Evolutionary conservation across 2,888 invertebrate species (phyloP), one percentile per base, ranked within the genome.

Genomic region (Physocephala rufipes): DNA sequence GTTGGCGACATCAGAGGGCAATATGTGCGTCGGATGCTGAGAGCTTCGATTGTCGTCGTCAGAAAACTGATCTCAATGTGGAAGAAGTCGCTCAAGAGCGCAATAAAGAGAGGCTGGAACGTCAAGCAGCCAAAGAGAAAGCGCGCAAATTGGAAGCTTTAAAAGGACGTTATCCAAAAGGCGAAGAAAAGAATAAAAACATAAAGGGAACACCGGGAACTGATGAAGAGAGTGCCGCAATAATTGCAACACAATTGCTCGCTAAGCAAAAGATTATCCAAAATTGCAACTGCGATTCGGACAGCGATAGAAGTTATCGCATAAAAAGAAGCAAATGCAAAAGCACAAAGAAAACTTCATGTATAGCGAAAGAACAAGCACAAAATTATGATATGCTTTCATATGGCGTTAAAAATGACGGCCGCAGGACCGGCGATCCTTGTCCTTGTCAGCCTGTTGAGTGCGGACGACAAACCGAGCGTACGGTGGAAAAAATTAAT

Each of bases 401-500:
- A 21, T 51, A 16, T 51, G 15, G 55, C 19, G 19, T 24, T 55
- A 12, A 15, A 24, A 24, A 19, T 26, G 16, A 5, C 15, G 55
- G 9, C 16, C 51, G n/a, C 26, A 24, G 55, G 13, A 24, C 24
- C 55, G 16, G n/a, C 19, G 16, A n/a, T 51, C 12, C 51, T 1
- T 21, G n/a, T 12, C 19, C 12, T 15, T 45, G 51, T n/a, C n/a
- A 51, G n/a, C 61, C n/a, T 9, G 51, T 30, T 21, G 51, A 70
- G 30, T 59, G 2, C 21, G 59, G 59, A 24, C 9, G 30, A 21
- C 73, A 74, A 24, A 72, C 72, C 28, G 76, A 79, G 51, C 59
- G 26, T 64, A 78, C 72, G 62, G 70, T 64, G 64, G 75, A 24
- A 71, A 74, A 73, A 71, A 76, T 76, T 73, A 71, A 58, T 12